These are phyloP conservation scores for Probosciger aterrimus DNA, from an alignment of 2,113 vertebrate genomes.

Conservation along the genomic window DNA sequence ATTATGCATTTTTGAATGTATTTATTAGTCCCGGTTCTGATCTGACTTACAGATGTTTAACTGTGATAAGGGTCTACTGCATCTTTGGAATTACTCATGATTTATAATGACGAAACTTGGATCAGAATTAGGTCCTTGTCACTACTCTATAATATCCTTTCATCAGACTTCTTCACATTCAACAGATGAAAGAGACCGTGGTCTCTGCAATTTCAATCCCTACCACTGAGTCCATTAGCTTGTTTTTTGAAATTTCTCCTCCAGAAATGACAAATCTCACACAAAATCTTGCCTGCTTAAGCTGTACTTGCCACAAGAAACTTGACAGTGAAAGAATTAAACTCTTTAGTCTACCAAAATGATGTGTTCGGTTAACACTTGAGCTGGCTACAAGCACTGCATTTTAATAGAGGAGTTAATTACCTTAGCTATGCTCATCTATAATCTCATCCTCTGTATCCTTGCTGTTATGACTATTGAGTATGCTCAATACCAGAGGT, in stretches of 20 bases:
- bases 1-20: slow-evolving; percentile 66
- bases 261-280: neutral
- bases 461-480: neutral
- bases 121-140: slow-evolving; percentile 54
- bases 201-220: neutral
- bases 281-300: neutral
- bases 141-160: slow-evolving; percentile 23
- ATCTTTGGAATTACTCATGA: slow-evolving; percentile 43
- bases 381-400: neutral
- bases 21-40: slow-evolving; percentile 62
- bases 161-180: slow-evolving; percentile 36
- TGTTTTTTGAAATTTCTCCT: neutral
- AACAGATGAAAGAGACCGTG: slow-evolving; percentile 1
- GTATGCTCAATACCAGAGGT: neutral
- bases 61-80: slow-evolving; percentile 35
- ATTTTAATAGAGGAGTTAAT: neutral
- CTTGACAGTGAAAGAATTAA: neutral
- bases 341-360: neutral
- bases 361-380: neutral
- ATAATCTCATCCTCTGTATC: neutral
- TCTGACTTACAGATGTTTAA: slow-evolving; percentile 59
- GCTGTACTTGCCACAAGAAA: neutral
- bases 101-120: slow-evolving; percentile 47
- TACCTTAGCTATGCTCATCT: neutral
- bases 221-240: neutral